These are phyloP conservation scores for Tinamus guttatus DNA, from an alignment of 2,113 vertebrate genomes.

Conservation along the genomic window DNA sequence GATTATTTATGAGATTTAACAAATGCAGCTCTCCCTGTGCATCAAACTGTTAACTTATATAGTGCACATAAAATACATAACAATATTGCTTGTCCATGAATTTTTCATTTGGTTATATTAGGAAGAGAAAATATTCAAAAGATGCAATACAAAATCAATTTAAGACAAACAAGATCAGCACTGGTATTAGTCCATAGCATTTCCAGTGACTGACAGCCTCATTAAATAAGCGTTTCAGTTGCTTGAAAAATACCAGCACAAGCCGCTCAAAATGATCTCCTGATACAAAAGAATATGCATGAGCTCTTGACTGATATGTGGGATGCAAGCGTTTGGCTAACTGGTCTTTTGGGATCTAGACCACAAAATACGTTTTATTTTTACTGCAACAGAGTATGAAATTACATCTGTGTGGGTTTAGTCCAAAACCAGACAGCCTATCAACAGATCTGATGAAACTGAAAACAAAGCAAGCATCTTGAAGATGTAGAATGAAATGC, in stretches of 20 bases:
- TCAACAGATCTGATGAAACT: neutral
- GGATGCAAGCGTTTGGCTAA: neutral
- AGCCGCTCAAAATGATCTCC: neutral
- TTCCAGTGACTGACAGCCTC: neutral
- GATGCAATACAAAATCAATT: neutral
- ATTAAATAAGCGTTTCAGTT: neutral
- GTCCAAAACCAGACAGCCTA: constrained; percentile 2
- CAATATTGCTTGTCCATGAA: neutral
- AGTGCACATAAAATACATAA: neutral
- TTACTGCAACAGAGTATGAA: neutral
- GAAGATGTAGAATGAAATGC: neutral
- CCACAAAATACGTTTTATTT: neutral
- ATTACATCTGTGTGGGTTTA: neutral
- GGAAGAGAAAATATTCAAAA: constrained; percentile 6
- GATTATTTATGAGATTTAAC: neutral
- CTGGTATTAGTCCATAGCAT: neutral
- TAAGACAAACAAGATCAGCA: neutral
- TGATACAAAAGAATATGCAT: neutral
- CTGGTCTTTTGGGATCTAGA: neutral
- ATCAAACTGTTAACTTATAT: neutral
- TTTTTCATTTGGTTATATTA: neutral
- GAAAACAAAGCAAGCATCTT: neutral
- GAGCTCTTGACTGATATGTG: neutral
- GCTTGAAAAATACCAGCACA: neutral
- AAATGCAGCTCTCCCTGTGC: neutral